Evolutionary conservation across 2,113 vertebrate species (phyloP), one percentile per base, ranked within the genome.

Genomic region (Penelope pileata): DNA sequence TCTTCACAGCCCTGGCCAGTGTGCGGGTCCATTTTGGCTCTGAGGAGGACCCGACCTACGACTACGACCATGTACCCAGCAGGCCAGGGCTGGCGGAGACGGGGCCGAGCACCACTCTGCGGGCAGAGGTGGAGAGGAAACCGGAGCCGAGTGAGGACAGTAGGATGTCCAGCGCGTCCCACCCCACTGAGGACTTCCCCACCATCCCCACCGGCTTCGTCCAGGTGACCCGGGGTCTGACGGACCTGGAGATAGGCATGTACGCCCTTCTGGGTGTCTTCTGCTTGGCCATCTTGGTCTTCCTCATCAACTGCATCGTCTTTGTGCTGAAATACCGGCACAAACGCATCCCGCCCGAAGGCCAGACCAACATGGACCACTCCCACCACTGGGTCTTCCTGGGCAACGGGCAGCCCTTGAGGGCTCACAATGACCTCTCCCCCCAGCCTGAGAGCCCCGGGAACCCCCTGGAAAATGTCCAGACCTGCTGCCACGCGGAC

Each of bases 371-470:
- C 97, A 99, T 98, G 98, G 99, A 99, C 98, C 99, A 99, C 69
- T 99, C 99, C 10, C 99, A 99, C 94, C 99, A 99, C 97, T 99
- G 99, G 99, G 99, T 99, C 94, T 99, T 99, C 96, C 93, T 99
- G 95, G 99, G 99, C 45, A 99, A 99, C 0, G 99, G 99, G 81
- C 99, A 99, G 94, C 99, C 99, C 1, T 97, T 99, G 93, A 88
- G 99, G 67, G 98, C 98, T 81, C 98, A 99, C 96, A 98, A 97
- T 30, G 99, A 99, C 84, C 98, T 99, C 72, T 99, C 99, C 1
- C 99, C 99, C 0, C 99, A 98, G 63, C 96, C 98, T 1, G 99
- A 99, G 94, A 98, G 98, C 90, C 98, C 98, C 2, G 98, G 98
- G 40, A 99, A 98, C 96, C 97, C 99, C 0, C 51, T 98, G 96